These are phyloP conservation scores for Diadema setosum DNA, from an alignment of 35 echinoderm and acorn worm species.

Conservation along the genomic window DNA sequence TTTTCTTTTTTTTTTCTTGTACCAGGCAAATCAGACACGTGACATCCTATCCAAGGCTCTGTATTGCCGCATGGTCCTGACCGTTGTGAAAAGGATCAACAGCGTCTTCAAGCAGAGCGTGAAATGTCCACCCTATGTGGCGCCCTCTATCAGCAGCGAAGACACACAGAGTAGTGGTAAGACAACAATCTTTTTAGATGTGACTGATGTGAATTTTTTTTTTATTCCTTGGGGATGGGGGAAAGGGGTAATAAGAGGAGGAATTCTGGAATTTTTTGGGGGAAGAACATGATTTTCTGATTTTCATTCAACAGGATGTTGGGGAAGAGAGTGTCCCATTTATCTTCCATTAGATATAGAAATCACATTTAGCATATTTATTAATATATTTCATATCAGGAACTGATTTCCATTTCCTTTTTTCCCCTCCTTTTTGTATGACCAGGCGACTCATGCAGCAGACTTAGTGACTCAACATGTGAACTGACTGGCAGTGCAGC, in stretches of 20 bases:
- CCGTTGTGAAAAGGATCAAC: conserved; percentile 77
- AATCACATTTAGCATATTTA: no score
- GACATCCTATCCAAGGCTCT: conserved; percentile 82
- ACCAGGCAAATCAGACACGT: conserved; percentile 78
- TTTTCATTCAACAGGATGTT: no score
- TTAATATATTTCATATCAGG: no score
- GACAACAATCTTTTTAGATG: no score
- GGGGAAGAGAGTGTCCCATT: no score
- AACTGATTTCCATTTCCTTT: no score
- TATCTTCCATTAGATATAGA: no score
- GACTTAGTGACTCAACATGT: background rate
- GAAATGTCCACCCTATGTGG: conserved; percentile 18
- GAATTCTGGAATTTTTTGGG: no score
- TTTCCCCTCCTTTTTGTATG: background rate
- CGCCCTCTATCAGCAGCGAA: conserved; percentile 52
- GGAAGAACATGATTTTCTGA: no score
- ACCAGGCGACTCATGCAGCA: background rate
- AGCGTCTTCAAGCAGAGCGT: conserved; percentile 41
- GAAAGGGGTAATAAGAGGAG: no score
- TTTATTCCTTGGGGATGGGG: no score
- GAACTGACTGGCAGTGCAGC: background rate
- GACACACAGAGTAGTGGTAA: conserved; percentile 59
- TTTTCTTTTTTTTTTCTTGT: background rate
- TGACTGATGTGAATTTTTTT: no score
- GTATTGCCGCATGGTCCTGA: conserved; percentile 82